Evolutionary conservation across 2,113 vertebrate genomes (phyloP), one percentile per base, ranked within the genome.

Genomic region (Hirundichthys speculiger): DNA sequence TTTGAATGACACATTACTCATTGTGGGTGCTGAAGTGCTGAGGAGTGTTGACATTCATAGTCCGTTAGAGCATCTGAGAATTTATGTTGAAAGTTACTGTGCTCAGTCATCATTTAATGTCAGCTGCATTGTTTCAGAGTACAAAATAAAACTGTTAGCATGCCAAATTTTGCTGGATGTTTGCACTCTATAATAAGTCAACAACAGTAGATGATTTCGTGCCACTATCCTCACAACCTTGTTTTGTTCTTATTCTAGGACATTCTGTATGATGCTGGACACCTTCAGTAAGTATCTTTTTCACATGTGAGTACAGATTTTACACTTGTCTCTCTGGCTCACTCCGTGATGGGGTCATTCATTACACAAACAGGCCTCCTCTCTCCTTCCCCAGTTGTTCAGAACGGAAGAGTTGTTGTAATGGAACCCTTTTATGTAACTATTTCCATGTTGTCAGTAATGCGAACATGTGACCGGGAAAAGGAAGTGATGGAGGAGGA

Each of bases 251-350:
- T 56, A 57, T 64, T 70, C 11, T 42, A 93, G 91, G 88, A 90
- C 3, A 49, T 74, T 34, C 48, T 52, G 14, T 77, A 41, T 56
- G 83, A 90, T 18, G 42, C 47, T 1, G 74, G 89, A n/a, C 79
- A 78, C 56, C 58, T 89, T 41, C 88, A 86, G 93, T 94, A 84
- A 92, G 91, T 87, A 24, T 48, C 50, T 27, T 7, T 25, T 15
- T 21, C 34, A 38, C 27, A 27, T 27, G 3, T 27, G 3, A 27
- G 3, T 27, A 27, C 25, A 27, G 3, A 27, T 27, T 27, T 27
- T 6, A 27, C 25, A 27, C 25, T 27, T 27, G 48, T 40, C 25
- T 49, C 34, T 68, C 19, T 57, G 14, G 50, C 15, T 64, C 21
- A 20, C 68, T 30, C 24, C 19, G 38, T 56, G 24, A 70, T 41